These are phyloP conservation scores for Aricia agestis DNA, from an alignment of 1,140 invertebrate species.

Conservation along the genomic window DNA sequence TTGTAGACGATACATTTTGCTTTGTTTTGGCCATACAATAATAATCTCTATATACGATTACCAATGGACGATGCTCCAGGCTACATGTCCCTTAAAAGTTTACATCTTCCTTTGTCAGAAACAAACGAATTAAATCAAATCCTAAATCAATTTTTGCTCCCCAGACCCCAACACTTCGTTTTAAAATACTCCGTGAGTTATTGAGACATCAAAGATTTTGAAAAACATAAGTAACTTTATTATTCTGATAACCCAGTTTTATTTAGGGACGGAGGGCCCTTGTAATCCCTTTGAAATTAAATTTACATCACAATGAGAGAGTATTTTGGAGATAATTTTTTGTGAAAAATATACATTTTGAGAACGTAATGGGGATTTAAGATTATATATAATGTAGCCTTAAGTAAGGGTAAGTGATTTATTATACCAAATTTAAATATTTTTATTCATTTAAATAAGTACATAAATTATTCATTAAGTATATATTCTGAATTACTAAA, in stretches of 20 bases:
- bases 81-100: too few relatives aligned
- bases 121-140: neutral
- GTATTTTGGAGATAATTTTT: neutral
- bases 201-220: constrained; percentile 7
- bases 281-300: constrained; percentile 2
- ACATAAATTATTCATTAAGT: too few relatives aligned
- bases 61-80: too few relatives aligned
- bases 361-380: neutral
- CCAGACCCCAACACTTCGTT: neutral
- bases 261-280: neutral
- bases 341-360: neutral
- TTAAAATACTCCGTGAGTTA: neutral
- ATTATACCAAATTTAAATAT: too few relatives aligned
- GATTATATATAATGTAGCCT: neutral
- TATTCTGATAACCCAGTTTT: neutral
- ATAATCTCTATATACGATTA: too few relatives aligned
- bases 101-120: too few relatives aligned
- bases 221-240: constrained; percentile 2
- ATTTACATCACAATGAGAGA: neutral
- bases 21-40: neutral
- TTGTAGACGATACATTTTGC: too few relatives aligned
- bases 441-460: too few relatives aligned
- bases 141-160: neutral
- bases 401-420: neutral
- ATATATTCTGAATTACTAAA: too few relatives aligned